Base-by-base conservation (phyloP, 2,888 invertebrate species). In the Choristoneura rosaceana region DNA sequence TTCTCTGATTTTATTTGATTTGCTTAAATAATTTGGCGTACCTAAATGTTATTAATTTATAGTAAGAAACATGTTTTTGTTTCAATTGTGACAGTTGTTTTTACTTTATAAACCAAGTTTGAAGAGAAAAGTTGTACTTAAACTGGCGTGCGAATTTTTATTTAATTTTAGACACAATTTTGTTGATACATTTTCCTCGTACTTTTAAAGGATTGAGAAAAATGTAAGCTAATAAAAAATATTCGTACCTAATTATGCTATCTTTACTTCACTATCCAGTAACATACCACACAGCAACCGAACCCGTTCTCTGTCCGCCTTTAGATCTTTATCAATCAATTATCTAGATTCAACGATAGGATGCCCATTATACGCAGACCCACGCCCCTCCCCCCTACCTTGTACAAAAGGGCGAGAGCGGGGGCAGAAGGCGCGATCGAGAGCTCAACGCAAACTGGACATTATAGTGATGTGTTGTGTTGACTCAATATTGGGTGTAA, bases 281-380 rank as follows among this genome's bases (percentile, higher is more conserved):
- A 25, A 75, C 69, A 34, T 69, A 69, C 68, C 69, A 69, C 68
- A 68, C 71, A 45, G 74, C 74, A 41, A 45, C 73, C 68, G 71
- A 80, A 81, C 80, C 78, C 80, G 74, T 83, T 77, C 75, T 74
- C 74, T 66, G 67, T 74, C 69, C 75, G 76, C 73, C 78, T 78
- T 74, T 76, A 82, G 81, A 86, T 84, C 78, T 80, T 79, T 84
- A 87, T 86, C 86, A 83, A 85, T 87, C 82, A 84, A 84, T 85
- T 84, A 85, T 83, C 86, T 82, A 83, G 83, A 83, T 82, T 77
- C 74, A 74, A 71, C 74, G 76, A 77, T 76, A 75, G 71, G 70
- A 62, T 50, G 62, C 52, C 69, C 66, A 68, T 34, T 43, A 34
- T 61, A 43, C 45, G 10, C 33, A 45, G 45, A 55, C 59, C 45